These are phyloP conservation scores for Mylabris phalerata DNA, from an alignment of 1,140 invertebrate species.

Conservation along the genomic window DNA sequence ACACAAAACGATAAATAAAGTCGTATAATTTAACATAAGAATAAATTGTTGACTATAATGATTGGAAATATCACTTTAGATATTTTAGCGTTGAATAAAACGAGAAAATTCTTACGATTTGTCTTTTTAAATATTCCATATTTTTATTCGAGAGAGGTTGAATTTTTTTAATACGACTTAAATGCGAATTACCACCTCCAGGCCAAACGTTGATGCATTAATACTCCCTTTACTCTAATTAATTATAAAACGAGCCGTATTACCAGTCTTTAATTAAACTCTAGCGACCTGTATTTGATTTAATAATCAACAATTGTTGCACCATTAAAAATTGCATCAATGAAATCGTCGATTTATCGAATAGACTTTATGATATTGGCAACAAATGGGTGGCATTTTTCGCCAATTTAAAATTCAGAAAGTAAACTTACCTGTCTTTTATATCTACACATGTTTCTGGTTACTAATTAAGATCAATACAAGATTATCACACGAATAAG, in stretches of 20 bases:
- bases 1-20: slow-evolving; percentile 9
- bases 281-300: too few species aligned
- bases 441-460: slow-evolving; percentile 11
- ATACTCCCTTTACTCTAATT: neutral
- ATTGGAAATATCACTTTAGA: slow-evolving; percentile 5
- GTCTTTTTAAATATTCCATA: neutral
- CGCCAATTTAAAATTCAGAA: slow-evolving; percentile 1
- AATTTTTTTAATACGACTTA: too few species aligned
- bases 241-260: too few species aligned
- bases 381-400: neutral
- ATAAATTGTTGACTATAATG: slow-evolving; percentile 9
- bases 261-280: too few species aligned
- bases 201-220: slow-evolving; percentile 2
- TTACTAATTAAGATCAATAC: slow-evolving; percentile 17
- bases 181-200: neutral
- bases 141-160: too few species aligned
- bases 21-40: slow-evolving; percentile 6
- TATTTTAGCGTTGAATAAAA: slow-evolving; percentile 11
- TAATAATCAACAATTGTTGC: too few species aligned
- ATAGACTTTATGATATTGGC: neutral
- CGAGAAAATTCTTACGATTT: slow-evolving; percentile 2
- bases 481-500: slow-evolving; percentile 11
- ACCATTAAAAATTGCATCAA: neutral
- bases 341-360: neutral
- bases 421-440: slow-evolving; percentile 7